phyloP scores from a whole-genome alignment of 2,888 invertebrate species.

The Drosophila peninsularis region DNA sequence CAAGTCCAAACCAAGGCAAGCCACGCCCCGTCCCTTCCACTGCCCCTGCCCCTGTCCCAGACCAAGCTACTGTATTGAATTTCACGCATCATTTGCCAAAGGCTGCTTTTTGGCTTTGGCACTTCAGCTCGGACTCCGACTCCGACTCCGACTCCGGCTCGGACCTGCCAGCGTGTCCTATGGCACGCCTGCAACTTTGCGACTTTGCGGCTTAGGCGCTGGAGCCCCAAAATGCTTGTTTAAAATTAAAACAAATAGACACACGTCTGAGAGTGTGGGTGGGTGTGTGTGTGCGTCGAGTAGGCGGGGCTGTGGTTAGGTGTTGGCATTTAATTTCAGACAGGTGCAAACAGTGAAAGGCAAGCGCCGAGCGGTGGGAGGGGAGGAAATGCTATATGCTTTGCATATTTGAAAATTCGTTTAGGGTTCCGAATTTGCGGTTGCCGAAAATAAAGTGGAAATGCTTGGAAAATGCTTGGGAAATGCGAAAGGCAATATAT shows the following conservation, averaged over 20 bases:
- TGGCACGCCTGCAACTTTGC: constrained; percentile 61
- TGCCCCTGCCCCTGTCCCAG: not conserved
- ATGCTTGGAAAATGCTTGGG: constrained; percentile 32
- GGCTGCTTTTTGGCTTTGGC: constrained; percentile 56
- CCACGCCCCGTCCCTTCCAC: not conserved
- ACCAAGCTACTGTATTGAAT: constrained; percentile 65
- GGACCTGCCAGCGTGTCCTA: constrained; percentile 18
- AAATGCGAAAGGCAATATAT: constrained; percentile 22
- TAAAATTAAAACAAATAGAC: constrained; percentile 74
- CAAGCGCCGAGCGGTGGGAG: not conserved
- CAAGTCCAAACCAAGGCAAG: constrained; percentile 21
- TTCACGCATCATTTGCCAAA: constrained; percentile 77
- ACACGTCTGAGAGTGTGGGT: constrained; percentile 9
- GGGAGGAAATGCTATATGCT: constrained; percentile 34
- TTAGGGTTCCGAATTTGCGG: constrained; percentile 47
- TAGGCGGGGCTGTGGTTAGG: constrained; percentile 17
- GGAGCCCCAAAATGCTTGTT: constrained; percentile 34
- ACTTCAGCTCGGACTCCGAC: constrained; percentile 6
- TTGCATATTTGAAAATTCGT: constrained; percentile 57
- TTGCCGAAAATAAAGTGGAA: constrained; percentile 37
- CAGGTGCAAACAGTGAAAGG: constrained; percentile 36
- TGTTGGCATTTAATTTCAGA: constrained; percentile 56
- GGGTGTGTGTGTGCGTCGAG: not conserved
- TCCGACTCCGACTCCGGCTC: constrained; percentile 16
- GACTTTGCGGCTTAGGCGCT: constrained; percentile 56